phyloP scores from a whole-genome alignment of 2,797 vertebrate genomes.

The Sebastes cheni region DNA sequence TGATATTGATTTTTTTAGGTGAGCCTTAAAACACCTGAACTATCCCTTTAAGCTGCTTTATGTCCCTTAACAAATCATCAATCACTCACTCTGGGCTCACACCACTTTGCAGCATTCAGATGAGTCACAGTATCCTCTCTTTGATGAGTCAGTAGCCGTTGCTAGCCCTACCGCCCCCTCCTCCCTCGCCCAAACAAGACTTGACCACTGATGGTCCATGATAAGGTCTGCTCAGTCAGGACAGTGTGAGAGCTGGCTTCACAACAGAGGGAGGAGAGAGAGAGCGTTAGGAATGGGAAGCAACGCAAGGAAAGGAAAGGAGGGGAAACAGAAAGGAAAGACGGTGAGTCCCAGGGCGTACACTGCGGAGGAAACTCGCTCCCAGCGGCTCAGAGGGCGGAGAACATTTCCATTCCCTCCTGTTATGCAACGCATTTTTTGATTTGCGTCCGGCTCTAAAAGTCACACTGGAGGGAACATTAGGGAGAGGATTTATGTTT shows the following conservation, averaged over 20 bases:
- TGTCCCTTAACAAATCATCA: neutral
- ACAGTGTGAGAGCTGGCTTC: slow-evolving; percentile 1
- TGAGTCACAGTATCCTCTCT: slow-evolving; percentile 45
- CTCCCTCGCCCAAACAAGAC: slow-evolving; percentile 30
- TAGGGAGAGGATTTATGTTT: slow-evolving; percentile 42
- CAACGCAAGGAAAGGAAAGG: slow-evolving; percentile 6
- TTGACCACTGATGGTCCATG: slow-evolving; percentile 1
- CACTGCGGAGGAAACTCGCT: slow-evolving; percentile 54
- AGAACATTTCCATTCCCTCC: slow-evolving; percentile 61
- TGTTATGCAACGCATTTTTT: slow-evolving; percentile 58
- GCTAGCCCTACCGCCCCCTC: neutral
- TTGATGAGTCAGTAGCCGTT: slow-evolving; percentile 41
- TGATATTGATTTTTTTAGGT: too few relatives aligned
- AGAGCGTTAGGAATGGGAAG: slow-evolving; percentile 1
- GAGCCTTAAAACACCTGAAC: too few relatives aligned
- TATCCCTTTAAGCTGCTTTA: neutral
- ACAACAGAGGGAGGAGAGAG: neutral
- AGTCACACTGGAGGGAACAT: slow-evolving; percentile 44
- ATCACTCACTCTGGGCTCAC: neutral
- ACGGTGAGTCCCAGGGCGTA: slow-evolving; percentile 45
- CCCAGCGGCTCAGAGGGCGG: slow-evolving; percentile 46
- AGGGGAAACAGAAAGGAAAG: slow-evolving; percentile 39
- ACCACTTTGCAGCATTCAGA: slow-evolving; percentile 14
- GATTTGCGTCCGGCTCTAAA: slow-evolving; percentile 33
- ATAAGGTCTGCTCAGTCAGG: slow-evolving; percentile 31